These are phyloP conservation scores for Catocala sponsa DNA, from an alignment of 2,888 invertebrate genomes.

Conservation along the genomic window DNA sequence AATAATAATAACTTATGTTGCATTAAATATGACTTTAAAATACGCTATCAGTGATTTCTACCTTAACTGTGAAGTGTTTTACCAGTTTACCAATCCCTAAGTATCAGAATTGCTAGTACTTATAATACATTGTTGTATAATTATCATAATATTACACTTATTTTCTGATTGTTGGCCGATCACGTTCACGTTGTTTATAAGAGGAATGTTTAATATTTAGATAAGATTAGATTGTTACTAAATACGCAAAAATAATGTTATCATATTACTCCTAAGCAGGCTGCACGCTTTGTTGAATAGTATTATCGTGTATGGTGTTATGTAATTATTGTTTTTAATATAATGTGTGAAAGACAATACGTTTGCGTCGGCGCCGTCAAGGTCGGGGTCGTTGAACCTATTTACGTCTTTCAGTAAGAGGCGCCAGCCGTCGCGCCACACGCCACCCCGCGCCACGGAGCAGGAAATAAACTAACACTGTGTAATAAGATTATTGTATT, in stretches of 20 bases:
- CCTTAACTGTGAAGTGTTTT: background rate
- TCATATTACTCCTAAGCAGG: constrained; percentile 25
- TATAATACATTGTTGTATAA: background rate
- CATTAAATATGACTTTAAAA: background rate
- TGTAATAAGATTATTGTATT: constrained; percentile 30
- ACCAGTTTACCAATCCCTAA: no score
- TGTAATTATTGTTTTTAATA: constrained; percentile 60
- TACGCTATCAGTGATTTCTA: background rate
- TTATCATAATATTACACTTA: background rate
- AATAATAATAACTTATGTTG: background rate
- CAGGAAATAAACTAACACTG: constrained; percentile 61
- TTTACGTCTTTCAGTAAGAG: constrained; percentile 76
- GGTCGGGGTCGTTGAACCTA: constrained; percentile 83
- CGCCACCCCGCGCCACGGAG: constrained; percentile 46
- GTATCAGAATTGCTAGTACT: no score
- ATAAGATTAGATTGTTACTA: constrained; percentile 41
- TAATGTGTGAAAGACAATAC: constrained; percentile 65
- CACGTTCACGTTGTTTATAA: constrained; percentile 35
- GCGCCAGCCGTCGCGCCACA: constrained; percentile 52
- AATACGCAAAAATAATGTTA: constrained; percentile 30
- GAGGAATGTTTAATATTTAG: constrained; percentile 31
- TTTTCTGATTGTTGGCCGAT: constrained; percentile 17
- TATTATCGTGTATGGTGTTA: constrained; percentile 46
- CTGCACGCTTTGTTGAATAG: constrained; percentile 23
- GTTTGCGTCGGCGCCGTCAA: constrained; percentile 73